Evolutionary conservation across 2,888 invertebrate species (phyloP), one percentile per base, ranked within the genome.

Genomic region (Pardosa pseudoannulata): DNA sequence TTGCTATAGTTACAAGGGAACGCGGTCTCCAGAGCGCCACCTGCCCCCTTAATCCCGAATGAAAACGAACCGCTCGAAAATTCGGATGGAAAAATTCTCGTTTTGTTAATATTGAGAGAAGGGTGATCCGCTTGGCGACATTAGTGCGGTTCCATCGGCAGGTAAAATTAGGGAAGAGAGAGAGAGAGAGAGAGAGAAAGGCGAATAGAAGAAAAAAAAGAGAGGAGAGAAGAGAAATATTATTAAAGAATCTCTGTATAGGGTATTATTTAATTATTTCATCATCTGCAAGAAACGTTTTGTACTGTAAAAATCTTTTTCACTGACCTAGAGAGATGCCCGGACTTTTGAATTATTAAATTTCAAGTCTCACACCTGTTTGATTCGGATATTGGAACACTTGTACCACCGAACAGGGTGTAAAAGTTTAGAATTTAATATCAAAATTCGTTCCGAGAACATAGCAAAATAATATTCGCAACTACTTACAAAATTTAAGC

Each of bases 11-110:
- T 19, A 79, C 72, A 70, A 39, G 82, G 72, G 27, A 79, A 75
- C 72, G 72, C 83, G 72, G 23, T 50, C 19, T 29, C 50, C 29
- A 13, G 50, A 79, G 74, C 79, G 85, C 85, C 85, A 86, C 68
- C 85, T 86, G 70, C 16, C 19, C 23, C 19, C 56, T 36, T 56
- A 67, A 67, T 41, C 29, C 76, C 19, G 31, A 76, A 65, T 36
- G 36, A 31, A 41, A 28, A 67, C 28, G 46, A 19, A 7, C 70
- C 70, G 13, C 41, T 67, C 29, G 16, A 31, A 41, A 39, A 32
- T 27, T 75, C 41, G 32, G 23, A 50, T 19, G 19, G 56, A 39
- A 76, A 76, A 76, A 65, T 29, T 76, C 39, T 67, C 56, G 36
- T 70, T 76, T 39, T 79, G 70, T 70, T 79, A 41, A 79, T 71